Conservation (phyloP, 2,888 invertebrate genomes). For the Macrophya annulata region DNA sequence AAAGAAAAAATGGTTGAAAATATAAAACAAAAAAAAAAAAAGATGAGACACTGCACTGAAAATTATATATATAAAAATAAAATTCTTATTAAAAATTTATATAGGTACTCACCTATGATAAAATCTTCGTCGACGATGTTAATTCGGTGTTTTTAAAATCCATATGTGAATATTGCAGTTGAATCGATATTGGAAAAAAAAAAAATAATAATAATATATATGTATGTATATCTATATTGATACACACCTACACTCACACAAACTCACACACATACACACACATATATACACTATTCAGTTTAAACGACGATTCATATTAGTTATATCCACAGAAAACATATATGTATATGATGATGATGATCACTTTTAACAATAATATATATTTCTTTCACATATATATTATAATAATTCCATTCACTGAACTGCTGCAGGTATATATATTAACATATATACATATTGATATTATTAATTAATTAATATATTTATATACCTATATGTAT, state of each 20-base stretch:
- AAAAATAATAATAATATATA: not conserved
- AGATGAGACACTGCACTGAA: not conserved
- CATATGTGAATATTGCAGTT: conserved; percentile 36
- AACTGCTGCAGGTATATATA: too few species aligned
- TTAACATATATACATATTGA: too few species aligned
- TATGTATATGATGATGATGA: too few species aligned
- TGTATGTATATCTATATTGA: not conserved
- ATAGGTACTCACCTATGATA: conserved; percentile 6
- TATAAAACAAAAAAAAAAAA: not conserved
- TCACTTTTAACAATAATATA: too few species aligned
- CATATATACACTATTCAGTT: not conserved
- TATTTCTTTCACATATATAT: too few species aligned
- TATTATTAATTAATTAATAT: too few species aligned
- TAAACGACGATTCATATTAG: not conserved
- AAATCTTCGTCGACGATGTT: not conserved
- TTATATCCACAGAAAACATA: not conserved
- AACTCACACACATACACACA: too few species aligned
- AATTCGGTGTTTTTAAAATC: conserved; percentile 38
- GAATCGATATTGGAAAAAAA: not conserved
- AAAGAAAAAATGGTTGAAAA: too few species aligned
- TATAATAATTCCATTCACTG: too few species aligned
- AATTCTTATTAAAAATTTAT: too few species aligned
- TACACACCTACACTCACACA: too few species aligned
- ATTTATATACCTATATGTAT: too few species aligned
- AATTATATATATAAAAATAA: not conserved